Base-by-base conservation (phyloP, 2,113 vertebrate genomes). In the Rhinolophus sinicus region DNA sequence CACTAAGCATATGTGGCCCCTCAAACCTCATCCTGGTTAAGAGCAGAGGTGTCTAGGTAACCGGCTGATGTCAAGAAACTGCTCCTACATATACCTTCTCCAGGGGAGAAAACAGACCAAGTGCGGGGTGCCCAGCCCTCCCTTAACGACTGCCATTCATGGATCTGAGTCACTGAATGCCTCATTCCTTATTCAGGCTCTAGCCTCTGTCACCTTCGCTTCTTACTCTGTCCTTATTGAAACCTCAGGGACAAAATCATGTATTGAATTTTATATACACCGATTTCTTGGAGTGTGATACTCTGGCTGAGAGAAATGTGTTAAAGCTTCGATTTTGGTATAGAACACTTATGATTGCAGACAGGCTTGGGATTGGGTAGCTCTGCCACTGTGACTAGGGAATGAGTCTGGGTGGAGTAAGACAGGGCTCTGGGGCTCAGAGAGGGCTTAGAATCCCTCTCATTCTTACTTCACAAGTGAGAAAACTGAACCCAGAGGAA, bases 301-400 rank as follows among this genome's bases (percentile, higher is more conserved):
- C 22, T 58, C 10, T 73, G 30, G n/a, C 30, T 62, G 52, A 73
- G 33, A 52, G 52, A 81, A 88, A 69, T 54, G 28, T 15, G 56
- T 19, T 2, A 47, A 76, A 69, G n/a, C 33, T 70, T 26, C 0
- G 3, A 12, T 70, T 77, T 19, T 64, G 30, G 14, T 6, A 12
- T 18, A 18, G 52, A 90, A 40, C 22, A 2, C 38, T 40, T 38
- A 73, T 0, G 0, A 7, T 5, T 13, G 28, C 16, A 10, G 58
- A 2, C 22, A 35, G 62, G 12, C 28, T 33, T 33, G 14, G 7
- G 15, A n/a, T 19, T 8, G 80, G 11, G 8, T n/a, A 18, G 7
- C 47, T 24, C 10, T 33, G 44, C 5, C 21, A 4, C 2, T 0
- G 3, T 2, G 15, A 28, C 0, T 2, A 30, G 38, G 47, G 26